These are phyloP conservation scores for Rhinoderma darwinii DNA, from an alignment of 2,113 vertebrate genomes.

Conservation along the genomic window DNA sequence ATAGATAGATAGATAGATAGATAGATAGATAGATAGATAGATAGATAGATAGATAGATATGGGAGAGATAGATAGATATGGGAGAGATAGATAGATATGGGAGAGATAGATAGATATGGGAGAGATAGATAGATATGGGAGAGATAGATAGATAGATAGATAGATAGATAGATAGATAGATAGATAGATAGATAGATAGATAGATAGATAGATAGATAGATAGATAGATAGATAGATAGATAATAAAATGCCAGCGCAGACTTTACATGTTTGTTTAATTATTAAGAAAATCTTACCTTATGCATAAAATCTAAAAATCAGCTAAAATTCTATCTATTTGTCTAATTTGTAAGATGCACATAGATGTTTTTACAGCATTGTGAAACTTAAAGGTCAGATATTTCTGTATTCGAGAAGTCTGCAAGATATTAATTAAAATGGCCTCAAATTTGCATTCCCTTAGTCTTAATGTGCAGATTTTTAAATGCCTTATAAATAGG, in stretches of 20 bases:
- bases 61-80: too few species aligned
- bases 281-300: conserved; percentile 15
- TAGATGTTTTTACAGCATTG: conserved; percentile 9
- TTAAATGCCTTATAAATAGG: neutral
- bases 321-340: conserved; percentile 22
- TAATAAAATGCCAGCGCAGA: neutral
- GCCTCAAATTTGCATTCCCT: neutral
- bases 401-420: conserved; percentile 14
- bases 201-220: too few species aligned
- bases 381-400: conserved; percentile 49
- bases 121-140: too few species aligned
- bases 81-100: too few species aligned
- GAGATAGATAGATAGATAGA: too few species aligned
- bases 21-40: too few species aligned
- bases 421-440: conserved; percentile 36
- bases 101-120: too few species aligned
- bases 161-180: too few species aligned
- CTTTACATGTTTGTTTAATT: conserved; percentile 35
- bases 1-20: too few species aligned
- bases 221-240: neutral
- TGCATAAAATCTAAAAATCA: neutral
- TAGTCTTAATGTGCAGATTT: neutral
- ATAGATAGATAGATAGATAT: too few species aligned
- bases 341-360: conserved; percentile 37
- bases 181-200: too few species aligned